Base-by-base conservation (phyloP, 1,140 invertebrate genomes). In the Pantala flavescens region DNA sequence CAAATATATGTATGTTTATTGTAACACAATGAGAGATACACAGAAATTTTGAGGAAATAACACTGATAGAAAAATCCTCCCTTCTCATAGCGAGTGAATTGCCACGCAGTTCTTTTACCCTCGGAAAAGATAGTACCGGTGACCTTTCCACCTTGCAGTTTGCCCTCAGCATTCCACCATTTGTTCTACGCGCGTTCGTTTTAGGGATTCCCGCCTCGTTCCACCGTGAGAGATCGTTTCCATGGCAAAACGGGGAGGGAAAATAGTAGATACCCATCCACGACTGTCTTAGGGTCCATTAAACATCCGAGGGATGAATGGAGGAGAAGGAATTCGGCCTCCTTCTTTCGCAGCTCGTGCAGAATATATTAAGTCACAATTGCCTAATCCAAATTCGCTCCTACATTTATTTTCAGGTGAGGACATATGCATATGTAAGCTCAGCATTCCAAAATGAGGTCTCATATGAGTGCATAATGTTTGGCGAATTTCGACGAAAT, bases 211-310 rank as follows among this genome's bases (percentile, higher is more conserved):
- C 49, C 12, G 12, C 49, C 49, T 63, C 49, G 49, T 63, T 63
- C 49, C 49, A 3, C 3, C 49, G 49, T 63, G 49, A 63, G 49
- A 21, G 49, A 63, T 63, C 49, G 49, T 63, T 19, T 63, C n/a
- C 49, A 21, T 7, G 49, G 49, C 49, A 63, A 63, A 63, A 63
- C 49, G 49, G 49, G 12, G 49, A 14, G 12, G n/a, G 49, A 14
- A 63, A 63, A 63, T 16, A 63, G 49, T 63, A 63, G 49, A 63
- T 63, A 63, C 49, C 49, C 49, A 63, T 63, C 49, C 49, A 63
- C 49, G 49, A 63, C 49, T 63, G 49, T 63, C 49, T 63, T 63
- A 63, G n/a, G 49, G 49, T 63, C 49, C 49, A 63, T 63, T 63
- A 63, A 63, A 63, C 49, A 63, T 63, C 49, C 49, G n/a, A 21